Conservation (phyloP, 2,797 vertebrate species). For the Enteromius treurensis region DNA sequence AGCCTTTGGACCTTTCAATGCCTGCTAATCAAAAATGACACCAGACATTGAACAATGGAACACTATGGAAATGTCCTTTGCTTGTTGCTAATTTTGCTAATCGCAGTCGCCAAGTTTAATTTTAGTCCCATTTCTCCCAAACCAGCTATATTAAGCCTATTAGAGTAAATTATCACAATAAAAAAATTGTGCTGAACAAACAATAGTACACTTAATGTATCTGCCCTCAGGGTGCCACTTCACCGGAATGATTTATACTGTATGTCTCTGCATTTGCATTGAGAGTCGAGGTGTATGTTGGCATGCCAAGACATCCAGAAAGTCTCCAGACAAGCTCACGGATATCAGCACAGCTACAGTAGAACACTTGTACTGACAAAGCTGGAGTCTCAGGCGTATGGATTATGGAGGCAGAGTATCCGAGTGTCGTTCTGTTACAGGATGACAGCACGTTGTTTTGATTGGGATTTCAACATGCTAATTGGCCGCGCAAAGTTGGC, state of each 20-base stretch:
- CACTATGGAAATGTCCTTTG: slow-evolving; percentile 54
- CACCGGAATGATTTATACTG: neutral
- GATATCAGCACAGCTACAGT: slow-evolving; percentile 5
- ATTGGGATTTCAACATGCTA: slow-evolving; percentile 33
- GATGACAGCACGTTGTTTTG: slow-evolving; percentile 34
- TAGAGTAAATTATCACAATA: slow-evolving; percentile 25
- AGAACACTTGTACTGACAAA: slow-evolving; percentile 41
- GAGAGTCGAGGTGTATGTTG: neutral
- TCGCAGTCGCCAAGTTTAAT: slow-evolving; percentile 48
- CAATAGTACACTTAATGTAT: neutral
- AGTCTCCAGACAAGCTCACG: slow-evolving; percentile 27
- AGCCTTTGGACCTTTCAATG: slow-evolving; percentile 37
- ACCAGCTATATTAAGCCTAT: slow-evolving; percentile 14
- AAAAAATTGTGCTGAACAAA: slow-evolving; percentile 19
- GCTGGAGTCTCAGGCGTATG: slow-evolving; percentile 30
- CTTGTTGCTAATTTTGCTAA: slow-evolving; percentile 54
- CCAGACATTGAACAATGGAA: slow-evolving; percentile 47
- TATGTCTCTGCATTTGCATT: neutral
- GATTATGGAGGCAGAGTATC: slow-evolving; percentile 28
- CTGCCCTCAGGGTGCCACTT: neutral
- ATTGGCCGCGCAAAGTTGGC: slow-evolving; percentile 29
- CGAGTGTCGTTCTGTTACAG: slow-evolving; percentile 33
- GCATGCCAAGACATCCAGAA: neutral
- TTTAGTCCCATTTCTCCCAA: slow-evolving; percentile 40
- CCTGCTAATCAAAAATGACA: slow-evolving; percentile 47